Conservation (phyloP, 2,113 vertebrate genomes). For the Girardinichthys multiradiatus region DNA sequence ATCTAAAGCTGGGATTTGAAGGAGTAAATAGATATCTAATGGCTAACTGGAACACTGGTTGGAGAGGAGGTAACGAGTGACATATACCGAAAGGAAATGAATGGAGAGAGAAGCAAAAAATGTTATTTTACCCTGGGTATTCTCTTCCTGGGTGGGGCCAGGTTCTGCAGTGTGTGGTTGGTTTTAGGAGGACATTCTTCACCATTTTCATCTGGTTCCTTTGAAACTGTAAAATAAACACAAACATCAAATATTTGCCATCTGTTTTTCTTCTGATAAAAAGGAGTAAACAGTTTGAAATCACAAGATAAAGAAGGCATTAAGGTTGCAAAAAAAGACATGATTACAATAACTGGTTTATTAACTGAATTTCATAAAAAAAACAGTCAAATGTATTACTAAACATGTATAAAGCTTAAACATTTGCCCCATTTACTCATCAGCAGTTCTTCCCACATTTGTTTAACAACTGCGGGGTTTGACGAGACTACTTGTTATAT, state of each 20-base stretch:
- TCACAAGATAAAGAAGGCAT: not conserved
- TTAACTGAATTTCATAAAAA: too few species aligned
- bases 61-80: not conserved
- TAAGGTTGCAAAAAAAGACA: too few species aligned
- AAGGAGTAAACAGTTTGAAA: too few species aligned
- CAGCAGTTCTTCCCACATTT: not conserved
- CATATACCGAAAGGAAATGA: not conserved
- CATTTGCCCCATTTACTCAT: not conserved
- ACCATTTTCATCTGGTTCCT: conserved; percentile 80
- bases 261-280: not conserved
- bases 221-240: conserved; percentile 68
- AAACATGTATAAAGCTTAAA: not conserved
- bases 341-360: too few species aligned
- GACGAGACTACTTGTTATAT: not conserved
- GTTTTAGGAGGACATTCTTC: conserved; percentile 75
- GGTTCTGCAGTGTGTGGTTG: conserved; percentile 81
- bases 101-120: not conserved
- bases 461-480: not conserved
- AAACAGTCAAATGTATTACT: too few species aligned
- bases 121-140: conserved; percentile 86
- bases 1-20: not conserved
- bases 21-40: not conserved
- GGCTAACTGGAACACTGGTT: too few species aligned
- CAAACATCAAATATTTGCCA: not conserved
- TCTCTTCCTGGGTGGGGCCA: conserved; percentile 87